A percentile compares a stretch with the other conserved stretches of the same genome.
Conservation (phyloP, 2,797 vertebrate species). For the Myiothlypis chrysogaster region DNA sequence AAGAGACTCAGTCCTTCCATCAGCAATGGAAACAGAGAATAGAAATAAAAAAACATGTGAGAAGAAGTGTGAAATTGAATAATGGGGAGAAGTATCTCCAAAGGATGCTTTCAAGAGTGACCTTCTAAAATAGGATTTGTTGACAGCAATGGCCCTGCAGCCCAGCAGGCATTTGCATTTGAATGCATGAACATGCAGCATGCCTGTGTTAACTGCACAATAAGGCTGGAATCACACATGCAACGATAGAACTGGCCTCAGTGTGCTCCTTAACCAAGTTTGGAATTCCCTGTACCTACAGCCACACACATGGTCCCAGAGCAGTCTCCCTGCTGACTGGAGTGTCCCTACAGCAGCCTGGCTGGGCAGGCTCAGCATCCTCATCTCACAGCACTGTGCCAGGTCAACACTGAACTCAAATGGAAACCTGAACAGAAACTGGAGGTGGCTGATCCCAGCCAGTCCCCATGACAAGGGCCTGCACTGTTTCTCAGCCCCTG, state of each 20-base stretch:
- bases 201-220: accelerated
- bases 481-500: background rate
- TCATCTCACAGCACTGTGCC: background rate
- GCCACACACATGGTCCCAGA: accelerated
- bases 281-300: background rate
- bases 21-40: background rate
- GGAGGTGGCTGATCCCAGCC: background rate
- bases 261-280: background rate
- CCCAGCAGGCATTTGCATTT: no score
- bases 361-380: background rate
- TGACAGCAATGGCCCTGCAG: background rate
- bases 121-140: background rate
- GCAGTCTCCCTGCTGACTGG: background rate
- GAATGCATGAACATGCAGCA: no score
- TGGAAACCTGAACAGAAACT: background rate
- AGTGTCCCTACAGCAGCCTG: background rate
- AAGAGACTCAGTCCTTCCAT: background rate
- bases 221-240: background rate
- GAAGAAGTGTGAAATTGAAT: background rate
- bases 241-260: background rate
- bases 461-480: accelerated
- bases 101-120: background rate
- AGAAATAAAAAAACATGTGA: background rate
- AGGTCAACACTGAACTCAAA: background rate
- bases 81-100: background rate